These are phyloP conservation scores for Lamproptera curius DNA, from an alignment of 2,888 invertebrate genomes.

Conservation along the genomic window DNA sequence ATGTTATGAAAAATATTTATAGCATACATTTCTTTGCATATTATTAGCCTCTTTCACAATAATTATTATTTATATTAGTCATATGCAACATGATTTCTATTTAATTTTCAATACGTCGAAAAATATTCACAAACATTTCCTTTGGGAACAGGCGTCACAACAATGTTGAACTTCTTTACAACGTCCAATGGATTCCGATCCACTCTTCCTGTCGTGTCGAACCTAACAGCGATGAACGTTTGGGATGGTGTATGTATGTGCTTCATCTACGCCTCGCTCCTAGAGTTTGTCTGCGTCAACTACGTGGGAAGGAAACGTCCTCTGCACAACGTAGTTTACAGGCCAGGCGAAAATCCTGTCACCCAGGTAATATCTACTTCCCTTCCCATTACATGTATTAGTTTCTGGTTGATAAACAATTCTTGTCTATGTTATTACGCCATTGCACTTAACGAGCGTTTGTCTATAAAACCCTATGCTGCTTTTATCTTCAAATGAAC, in stretches of 20 bases:
- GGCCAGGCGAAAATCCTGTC: conserved; percentile 93
- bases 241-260: conserved; percentile 99
- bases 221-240: conserved; percentile 96
- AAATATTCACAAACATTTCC: conserved; percentile 25
- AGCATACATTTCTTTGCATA: no score
- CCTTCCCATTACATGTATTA: conserved; percentile 1
- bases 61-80: no score
- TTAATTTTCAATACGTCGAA: no score
- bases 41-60: no score
- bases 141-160: conserved; percentile 88
- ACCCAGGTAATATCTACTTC: conserved; percentile 83
- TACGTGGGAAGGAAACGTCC: conserved; percentile 95
- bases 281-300: conserved; percentile 97
- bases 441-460: conserved; percentile 14
- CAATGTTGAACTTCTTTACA: conserved; percentile 99
- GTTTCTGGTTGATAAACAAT: neutral
- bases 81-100: no score
- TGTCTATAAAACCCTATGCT: conserved; percentile 4
- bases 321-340: conserved; percentile 91
- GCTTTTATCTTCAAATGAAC: conserved; percentile 9
- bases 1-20: no score
- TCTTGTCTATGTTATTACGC: neutral
- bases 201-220: conserved; percentile 95
- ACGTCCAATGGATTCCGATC: conserved; percentile 95
- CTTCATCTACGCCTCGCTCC: conserved; percentile 95